Conservation (phyloP, 2,888 invertebrate species). For the Cylloceria caligata region DNA sequence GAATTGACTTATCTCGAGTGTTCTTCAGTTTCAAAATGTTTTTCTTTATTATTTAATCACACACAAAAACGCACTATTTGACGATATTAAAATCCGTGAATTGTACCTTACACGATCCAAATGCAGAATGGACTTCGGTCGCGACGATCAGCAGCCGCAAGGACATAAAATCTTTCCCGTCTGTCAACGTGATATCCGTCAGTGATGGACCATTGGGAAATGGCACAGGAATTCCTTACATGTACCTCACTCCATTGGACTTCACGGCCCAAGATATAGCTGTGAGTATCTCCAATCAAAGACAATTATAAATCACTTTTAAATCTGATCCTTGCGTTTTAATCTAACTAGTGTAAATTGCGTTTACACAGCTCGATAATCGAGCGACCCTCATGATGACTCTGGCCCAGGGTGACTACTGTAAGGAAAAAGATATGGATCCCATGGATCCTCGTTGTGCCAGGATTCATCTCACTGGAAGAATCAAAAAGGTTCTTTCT, state of each 20-base stretch:
- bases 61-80: not conserved
- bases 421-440: constrained; percentile 87
- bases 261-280: constrained; percentile 88
- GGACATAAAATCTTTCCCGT: constrained; percentile 88
- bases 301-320: not conserved
- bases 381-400: constrained; percentile 89
- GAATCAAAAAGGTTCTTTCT: constrained; percentile 87
- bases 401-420: constrained; percentile 89
- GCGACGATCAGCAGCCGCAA: constrained; percentile 89
- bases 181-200: constrained; percentile 89
- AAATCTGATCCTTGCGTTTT: too few species aligned
- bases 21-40: too few species aligned
- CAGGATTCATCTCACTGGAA: constrained; percentile 89
- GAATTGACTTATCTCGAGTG: too few species aligned
- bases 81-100: not conserved
- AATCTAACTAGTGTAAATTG: not conserved
- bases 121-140: constrained; percentile 89
- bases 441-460: constrained; percentile 93
- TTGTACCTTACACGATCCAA: not conserved
- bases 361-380: constrained; percentile 86
- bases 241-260: constrained; percentile 91
- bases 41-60: not conserved
- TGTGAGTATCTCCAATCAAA: constrained; percentile 84
- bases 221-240: constrained; percentile 90
- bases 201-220: constrained; percentile 89